Conservation (phyloP, 2,797 vertebrate genomes). For the Pogoniulus pusillus region DNA sequence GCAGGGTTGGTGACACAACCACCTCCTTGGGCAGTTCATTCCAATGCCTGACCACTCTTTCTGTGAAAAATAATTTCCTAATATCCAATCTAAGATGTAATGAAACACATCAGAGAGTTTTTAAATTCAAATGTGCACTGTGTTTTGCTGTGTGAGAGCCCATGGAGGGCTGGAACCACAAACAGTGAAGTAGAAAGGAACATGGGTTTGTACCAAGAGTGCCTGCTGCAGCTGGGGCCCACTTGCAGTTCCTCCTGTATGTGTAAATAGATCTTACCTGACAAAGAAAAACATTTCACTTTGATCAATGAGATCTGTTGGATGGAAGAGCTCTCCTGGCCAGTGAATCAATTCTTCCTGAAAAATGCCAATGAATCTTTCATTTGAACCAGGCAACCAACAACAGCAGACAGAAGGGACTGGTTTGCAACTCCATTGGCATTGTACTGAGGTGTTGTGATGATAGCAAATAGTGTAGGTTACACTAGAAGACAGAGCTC, state of each 20-base stretch:
- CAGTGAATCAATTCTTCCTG: background rate
- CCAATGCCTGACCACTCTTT: too few species aligned
- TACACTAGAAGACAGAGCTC: background rate
- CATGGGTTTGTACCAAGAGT: background rate
- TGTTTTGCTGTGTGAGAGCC: background rate
- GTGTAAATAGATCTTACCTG: background rate
- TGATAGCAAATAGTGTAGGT: background rate
- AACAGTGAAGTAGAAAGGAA: background rate
- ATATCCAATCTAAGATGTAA: background rate
- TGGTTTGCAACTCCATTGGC: background rate
- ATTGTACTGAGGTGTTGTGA: background rate
- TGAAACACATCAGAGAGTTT: background rate
- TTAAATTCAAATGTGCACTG: background rate
- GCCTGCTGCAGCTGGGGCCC: rapidly evolving
- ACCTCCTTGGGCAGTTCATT: too few species aligned
- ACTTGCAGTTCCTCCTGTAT: background rate
- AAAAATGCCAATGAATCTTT: background rate
- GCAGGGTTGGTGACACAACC: too few species aligned
- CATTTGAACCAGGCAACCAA: background rate
- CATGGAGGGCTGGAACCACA: background rate
- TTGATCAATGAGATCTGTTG: background rate
- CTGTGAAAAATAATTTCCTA: too few species aligned
- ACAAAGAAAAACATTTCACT: background rate
- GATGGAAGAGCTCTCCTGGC: background rate
- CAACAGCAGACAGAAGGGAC: background rate